These are phyloP conservation scores for Sarcophaga subvicina DNA, from an alignment of 2,888 invertebrate genomes.

Conservation along the genomic window DNA sequence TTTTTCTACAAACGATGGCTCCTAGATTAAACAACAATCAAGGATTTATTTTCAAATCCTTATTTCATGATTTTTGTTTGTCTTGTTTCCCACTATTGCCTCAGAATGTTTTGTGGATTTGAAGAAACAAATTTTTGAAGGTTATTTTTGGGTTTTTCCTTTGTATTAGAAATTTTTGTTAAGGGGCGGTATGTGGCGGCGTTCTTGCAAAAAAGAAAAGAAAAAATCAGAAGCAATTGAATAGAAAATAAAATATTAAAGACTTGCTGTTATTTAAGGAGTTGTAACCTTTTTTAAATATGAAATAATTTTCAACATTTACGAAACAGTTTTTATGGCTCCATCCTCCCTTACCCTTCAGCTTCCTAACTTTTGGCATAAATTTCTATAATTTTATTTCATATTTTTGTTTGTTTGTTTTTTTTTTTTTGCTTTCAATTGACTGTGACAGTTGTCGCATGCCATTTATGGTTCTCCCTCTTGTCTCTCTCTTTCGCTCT, in stretches of 20 bases:
- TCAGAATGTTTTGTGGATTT: too few species aligned
- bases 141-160: too few species aligned
- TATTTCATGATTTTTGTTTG: too few species aligned
- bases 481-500: too few species aligned
- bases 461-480: constrained; percentile 71
- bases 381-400: neutral
- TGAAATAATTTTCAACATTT: too few species aligned
- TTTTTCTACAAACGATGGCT: too few species aligned
- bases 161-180: neutral
- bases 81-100: too few species aligned
- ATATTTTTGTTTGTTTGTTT: neutral
- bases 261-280: neutral
- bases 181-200: neutral
- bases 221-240: too few species aligned
- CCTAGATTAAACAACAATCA: too few species aligned
- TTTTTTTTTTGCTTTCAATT: neutral
- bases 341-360: neutral
- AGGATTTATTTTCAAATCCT: too few species aligned
- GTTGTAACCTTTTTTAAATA: constrained; percentile 13
- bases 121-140: too few species aligned
- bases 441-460: constrained; percentile 76
- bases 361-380: constrained; percentile 23
- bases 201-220: too few species aligned
- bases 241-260: neutral
- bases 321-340: neutral